Conservation (phyloP, 2,888 invertebrate genomes). For the Hypercompe scribonia region DNA sequence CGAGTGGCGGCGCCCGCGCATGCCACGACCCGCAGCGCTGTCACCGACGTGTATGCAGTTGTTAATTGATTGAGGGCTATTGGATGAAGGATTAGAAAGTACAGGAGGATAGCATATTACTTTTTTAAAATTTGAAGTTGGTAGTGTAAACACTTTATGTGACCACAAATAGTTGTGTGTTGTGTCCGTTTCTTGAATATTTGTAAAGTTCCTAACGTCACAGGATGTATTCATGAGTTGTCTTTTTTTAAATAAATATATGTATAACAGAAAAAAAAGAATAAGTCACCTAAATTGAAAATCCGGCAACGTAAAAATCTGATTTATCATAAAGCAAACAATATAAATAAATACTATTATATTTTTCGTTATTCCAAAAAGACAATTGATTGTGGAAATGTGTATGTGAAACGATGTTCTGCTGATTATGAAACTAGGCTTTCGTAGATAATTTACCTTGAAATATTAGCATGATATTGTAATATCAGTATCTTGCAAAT, state of each 20-base stretch:
- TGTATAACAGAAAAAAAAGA: too few relatives aligned
- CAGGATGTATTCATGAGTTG: too few relatives aligned
- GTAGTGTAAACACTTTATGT: not conserved
- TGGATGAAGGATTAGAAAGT: slow-evolving; percentile 13
- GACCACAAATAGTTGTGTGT: too few relatives aligned
- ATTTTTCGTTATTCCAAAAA: too few relatives aligned
- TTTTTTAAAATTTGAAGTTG: not conserved
- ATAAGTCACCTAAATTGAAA: too few relatives aligned
- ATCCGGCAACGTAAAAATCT: not conserved
- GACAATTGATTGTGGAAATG: not conserved
- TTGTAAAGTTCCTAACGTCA: too few relatives aligned
- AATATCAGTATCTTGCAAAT: not conserved
- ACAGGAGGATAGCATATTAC: not conserved
- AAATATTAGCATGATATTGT: not conserved
- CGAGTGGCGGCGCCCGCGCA: slow-evolving; percentile 39
- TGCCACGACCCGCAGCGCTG: slow-evolving; percentile 33
- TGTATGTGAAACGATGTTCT: too few relatives aligned
- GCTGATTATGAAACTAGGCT: not conserved
- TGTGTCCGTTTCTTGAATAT: too few relatives aligned
- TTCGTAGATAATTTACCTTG: not conserved
- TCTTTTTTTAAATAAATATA: too few relatives aligned
- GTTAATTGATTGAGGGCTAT: slow-evolving; percentile 37
- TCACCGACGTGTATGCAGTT: slow-evolving; percentile 10
- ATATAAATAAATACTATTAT: not conserved
- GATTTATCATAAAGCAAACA: not conserved